These are phyloP conservation scores for Caenorhabditis doughertyi DNA, from an alignment of 2,888 invertebrate species.

Conservation along the genomic window DNA sequence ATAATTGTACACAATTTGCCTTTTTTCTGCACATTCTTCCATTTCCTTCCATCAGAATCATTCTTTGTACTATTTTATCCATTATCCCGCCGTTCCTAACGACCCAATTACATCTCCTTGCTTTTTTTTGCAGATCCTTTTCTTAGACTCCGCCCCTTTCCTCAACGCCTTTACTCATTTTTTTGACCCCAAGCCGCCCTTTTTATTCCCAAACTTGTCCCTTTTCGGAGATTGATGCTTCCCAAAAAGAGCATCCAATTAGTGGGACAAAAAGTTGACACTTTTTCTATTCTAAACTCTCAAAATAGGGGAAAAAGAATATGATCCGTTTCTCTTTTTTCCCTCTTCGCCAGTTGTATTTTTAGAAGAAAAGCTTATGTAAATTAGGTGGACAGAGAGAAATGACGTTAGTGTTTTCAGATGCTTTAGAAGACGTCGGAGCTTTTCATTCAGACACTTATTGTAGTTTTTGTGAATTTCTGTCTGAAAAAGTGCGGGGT, in stretches of 20 bases:
- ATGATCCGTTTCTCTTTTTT: conserved; percentile 27
- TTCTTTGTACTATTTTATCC: conserved; percentile 8
- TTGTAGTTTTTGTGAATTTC: no score
- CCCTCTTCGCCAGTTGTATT: conserved; percentile 28
- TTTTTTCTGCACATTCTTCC: neutral
- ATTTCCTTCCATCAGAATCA: neutral
- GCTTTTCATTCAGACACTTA: no score
- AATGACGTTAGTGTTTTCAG: conserved; percentile 23
- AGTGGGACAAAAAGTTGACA: conserved; percentile 6
- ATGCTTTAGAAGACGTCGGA: neutral
- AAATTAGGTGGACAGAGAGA: conserved; percentile 24
- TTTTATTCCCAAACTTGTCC: neutral
- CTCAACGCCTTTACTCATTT: no score
- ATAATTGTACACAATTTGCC: neutral
- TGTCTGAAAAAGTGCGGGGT: no score
- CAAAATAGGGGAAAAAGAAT: conserved; percentile 1
- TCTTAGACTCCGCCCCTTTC: neutral
- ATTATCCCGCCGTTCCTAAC: conserved; percentile 3
- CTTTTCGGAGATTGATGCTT: neutral
- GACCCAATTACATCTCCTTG: conserved; percentile 13
- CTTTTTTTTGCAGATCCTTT: neutral
- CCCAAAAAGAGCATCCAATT: conserved; percentile 25
- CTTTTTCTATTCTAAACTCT: neutral
- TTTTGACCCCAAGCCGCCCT: neutral
- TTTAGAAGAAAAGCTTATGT: conserved; percentile 39